phyloP scores from a whole-genome alignment of 1,140 invertebrate species.

The Hycleus phaleratus region DNA sequence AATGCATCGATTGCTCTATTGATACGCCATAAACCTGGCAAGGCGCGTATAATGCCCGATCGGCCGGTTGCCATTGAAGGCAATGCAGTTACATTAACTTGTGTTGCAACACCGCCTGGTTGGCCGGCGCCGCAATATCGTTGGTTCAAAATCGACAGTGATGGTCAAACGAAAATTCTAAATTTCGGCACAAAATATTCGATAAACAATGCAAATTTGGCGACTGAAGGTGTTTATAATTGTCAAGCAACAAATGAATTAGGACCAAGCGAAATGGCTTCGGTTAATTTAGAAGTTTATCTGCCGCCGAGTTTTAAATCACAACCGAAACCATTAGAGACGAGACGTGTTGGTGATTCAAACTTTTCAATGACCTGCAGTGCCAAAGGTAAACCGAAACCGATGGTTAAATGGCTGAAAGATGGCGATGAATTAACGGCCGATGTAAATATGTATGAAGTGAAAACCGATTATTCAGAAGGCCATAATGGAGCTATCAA shows the following conservation, averaged over 20 bases:
- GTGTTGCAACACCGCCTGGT: slow-evolving; percentile 76
- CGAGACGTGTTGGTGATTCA: slow-evolving; percentile 68
- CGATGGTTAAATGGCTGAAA: slow-evolving; percentile 77
- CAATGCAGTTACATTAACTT: slow-evolving; percentile 74
- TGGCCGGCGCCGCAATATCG: slow-evolving; percentile 82
- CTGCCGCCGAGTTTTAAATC: slow-evolving; percentile 77
- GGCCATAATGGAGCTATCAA: slow-evolving; percentile 67
- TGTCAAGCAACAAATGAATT: slow-evolving; percentile 85
- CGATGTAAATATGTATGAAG: slow-evolving; percentile 69
- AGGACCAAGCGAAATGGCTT: slow-evolving; percentile 74
- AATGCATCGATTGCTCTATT: slow-evolving; percentile 70
- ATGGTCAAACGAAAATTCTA: slow-evolving; percentile 52
- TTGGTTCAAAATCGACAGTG: slow-evolving; percentile 72
- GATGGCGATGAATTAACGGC: slow-evolving; percentile 70
- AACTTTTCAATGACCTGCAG: slow-evolving; percentile 75
- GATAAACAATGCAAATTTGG: slow-evolving; percentile 72
- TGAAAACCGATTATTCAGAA: slow-evolving; percentile 67
- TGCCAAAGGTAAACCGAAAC: slow-evolving; percentile 80
- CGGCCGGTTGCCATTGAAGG: slow-evolving; percentile 79
- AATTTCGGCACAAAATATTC: slow-evolving; percentile 75
- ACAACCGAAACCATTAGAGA: slow-evolving; percentile 76
- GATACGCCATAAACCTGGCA: slow-evolving; percentile 81
- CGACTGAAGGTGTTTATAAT: slow-evolving; percentile 79
- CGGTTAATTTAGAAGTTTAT: slow-evolving; percentile 74
- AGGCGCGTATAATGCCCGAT: slow-evolving; percentile 72